Conservation (phyloP, 1,140 invertebrate genomes). For the Homalodisca vitripennis region DNA sequence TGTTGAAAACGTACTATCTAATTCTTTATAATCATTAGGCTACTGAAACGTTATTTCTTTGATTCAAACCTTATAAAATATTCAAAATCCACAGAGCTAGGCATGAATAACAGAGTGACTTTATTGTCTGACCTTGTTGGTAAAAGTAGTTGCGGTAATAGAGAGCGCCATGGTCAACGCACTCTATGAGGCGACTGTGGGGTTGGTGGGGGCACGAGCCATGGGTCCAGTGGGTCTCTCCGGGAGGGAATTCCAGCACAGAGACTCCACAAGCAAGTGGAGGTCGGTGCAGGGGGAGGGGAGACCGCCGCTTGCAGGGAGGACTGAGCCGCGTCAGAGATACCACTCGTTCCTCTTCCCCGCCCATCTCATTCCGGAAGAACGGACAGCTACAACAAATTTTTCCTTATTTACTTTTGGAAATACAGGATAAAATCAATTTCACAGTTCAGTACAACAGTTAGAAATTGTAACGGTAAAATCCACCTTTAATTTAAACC, state of each 20-base stretch:
- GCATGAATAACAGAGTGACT: too few species aligned
- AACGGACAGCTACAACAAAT: constrained; percentile 79
- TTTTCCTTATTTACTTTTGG: too few species aligned
- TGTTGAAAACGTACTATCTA: too few species aligned
- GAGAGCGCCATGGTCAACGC: constrained; percentile 80
- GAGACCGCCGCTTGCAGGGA: constrained; percentile 46
- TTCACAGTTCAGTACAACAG: too few species aligned
- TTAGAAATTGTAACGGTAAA: too few species aligned
- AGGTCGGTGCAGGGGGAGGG: constrained; percentile 69
- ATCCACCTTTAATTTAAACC: too few species aligned
- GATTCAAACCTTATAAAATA: too few species aligned
- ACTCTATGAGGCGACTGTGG: constrained; percentile 68
- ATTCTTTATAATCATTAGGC: too few species aligned
- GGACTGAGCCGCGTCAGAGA: constrained; percentile 65
- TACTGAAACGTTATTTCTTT: too few species aligned
- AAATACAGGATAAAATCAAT: too few species aligned
- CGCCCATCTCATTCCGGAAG: constrained; percentile 91
- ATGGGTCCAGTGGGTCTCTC: constrained; percentile 73
- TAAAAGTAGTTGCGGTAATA: constrained; percentile 89
- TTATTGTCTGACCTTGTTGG: constrained; percentile 66
- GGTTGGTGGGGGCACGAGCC: constrained; percentile 71
- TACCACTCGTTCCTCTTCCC: constrained; percentile 84
- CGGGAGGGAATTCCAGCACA: constrained; percentile 69
- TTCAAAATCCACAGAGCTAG: too few species aligned
- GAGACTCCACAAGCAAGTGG: constrained; percentile 74